Evolutionary conservation across 2,888 invertebrate species (phyloP).

Genomic region (Muschampia plurimacula): DNA sequence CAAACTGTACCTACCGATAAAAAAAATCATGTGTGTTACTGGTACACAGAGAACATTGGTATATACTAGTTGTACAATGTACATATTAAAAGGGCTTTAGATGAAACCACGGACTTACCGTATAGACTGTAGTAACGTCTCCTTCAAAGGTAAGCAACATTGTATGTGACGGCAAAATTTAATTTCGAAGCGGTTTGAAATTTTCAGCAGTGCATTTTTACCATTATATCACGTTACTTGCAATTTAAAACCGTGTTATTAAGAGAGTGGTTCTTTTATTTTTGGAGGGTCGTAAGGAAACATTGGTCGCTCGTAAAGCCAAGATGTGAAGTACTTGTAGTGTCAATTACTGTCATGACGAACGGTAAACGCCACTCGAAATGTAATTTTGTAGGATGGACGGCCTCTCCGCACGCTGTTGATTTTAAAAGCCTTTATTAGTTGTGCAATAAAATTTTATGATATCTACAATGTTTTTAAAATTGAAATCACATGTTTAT

Average conservation of each 20-base stretch:
- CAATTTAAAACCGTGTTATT: constrained; percentile 37
- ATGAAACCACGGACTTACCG: background rate
- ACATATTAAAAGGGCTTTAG: background rate
- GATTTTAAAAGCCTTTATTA: constrained; percentile 30
- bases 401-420: constrained; percentile 30
- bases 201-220: constrained; percentile 20
- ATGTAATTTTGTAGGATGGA: constrained; percentile 42
- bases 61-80: too few relatives aligned
- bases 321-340: constrained; percentile 38
- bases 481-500: background rate
- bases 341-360: constrained; percentile 47
- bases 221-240: constrained; percentile 37
- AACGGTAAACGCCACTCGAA: constrained; percentile 44
- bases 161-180: constrained; percentile 20
- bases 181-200: constrained; percentile 17
- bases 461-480: constrained; percentile 14
- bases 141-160: background rate
- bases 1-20: background rate
- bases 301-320: constrained; percentile 33
- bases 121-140: background rate
- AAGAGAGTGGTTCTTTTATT: constrained; percentile 34
- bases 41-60: too few relatives aligned
- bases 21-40: background rate
- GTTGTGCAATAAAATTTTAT: constrained; percentile 24
- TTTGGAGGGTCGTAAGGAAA: constrained; percentile 31